Conservation (phyloP, 2,113 vertebrate species). For the Prietella phreatophila region DNA sequence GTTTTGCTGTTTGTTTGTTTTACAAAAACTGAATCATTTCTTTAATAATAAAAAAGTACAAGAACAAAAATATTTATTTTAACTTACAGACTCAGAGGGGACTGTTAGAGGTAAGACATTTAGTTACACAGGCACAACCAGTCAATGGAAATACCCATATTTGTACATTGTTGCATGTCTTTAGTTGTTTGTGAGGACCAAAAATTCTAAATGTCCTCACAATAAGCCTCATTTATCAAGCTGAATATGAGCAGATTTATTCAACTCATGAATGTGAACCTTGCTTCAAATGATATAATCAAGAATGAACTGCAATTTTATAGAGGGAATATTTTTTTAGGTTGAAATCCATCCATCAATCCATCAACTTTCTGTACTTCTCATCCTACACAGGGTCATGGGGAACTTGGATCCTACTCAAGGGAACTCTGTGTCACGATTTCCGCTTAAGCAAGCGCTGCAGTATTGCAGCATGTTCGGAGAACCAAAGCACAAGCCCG, state of each 20-base stretch:
- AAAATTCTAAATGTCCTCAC: not conserved
- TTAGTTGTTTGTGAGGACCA: not conserved
- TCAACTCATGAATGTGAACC: not conserved
- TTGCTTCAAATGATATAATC: not conserved
- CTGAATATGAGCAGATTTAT: not conserved
- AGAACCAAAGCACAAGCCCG: no score
- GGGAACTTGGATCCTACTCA: no score
- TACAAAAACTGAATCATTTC: not conserved
- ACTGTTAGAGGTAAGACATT: not conserved
- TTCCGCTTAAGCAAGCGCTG: no score
- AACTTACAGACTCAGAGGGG: not conserved
- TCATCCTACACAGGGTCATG: no score
- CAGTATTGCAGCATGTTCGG: no score
- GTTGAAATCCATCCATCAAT: no score
- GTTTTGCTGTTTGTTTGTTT: not conserved
- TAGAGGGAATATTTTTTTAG: not conserved
- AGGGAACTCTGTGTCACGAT: no score
- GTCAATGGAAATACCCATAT: not conserved
- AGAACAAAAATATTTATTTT: not conserved
- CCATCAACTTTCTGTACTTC: no score
- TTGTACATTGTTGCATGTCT: not conserved
- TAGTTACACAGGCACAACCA: not conserved
- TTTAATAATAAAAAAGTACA: not conserved
- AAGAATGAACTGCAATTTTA: not conserved
- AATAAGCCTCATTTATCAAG: not conserved